Base-by-base conservation (phyloP, 2,113 vertebrate genomes). In the Megalops atlanticus region DNA sequence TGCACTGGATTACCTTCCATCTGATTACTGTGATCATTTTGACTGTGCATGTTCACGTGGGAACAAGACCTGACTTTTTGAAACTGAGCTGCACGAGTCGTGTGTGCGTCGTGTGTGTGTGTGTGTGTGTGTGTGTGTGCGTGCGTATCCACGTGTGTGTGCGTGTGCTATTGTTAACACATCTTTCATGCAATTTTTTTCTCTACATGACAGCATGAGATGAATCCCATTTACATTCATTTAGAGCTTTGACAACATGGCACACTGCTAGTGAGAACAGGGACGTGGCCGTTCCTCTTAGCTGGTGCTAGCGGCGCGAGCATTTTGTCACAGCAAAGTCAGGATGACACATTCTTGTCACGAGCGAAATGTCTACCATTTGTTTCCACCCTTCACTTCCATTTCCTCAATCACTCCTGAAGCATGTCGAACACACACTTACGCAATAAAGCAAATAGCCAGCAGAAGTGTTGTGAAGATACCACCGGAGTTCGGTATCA, bases 51-150 rank as follows among this genome's bases (percentile, higher is more conserved):
- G 87, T 89, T 91, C 91, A 90, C 85, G 14, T 38, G 85, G 88
- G 89, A 91, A 91, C 89, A 90, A 87, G 88, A 85, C 73, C 74
- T 54, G 85, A 86, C 85, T 92, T 90, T 90, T 87, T 33, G 64
- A 69, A 33, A 69, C 8, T 69, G 64, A 89, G 88, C 91, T 88
- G 89, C 88, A 90, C 90, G 89, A 91, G 89, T 85, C 88, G 90
- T 88, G 85, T 88, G 2, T 15, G 40, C n/a, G 89, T 85, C 88
- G 90, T 88, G 85, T 88, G 2, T 15, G 40, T n/a, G n/a, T n/a
- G 74, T 18, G 40, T 31, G 6, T 18, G 77, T 40, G 58, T 15
- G 24, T 54, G 75, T 36, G 31, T 75, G 45, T 49, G 31, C 31
- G 3, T 58, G 76, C 36, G 76, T 24, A 85, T 77, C 81, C 71